These are phyloP conservation scores for Eurytoma californica DNA, from an alignment of 2,888 invertebrate genomes.

Conservation along the genomic window DNA sequence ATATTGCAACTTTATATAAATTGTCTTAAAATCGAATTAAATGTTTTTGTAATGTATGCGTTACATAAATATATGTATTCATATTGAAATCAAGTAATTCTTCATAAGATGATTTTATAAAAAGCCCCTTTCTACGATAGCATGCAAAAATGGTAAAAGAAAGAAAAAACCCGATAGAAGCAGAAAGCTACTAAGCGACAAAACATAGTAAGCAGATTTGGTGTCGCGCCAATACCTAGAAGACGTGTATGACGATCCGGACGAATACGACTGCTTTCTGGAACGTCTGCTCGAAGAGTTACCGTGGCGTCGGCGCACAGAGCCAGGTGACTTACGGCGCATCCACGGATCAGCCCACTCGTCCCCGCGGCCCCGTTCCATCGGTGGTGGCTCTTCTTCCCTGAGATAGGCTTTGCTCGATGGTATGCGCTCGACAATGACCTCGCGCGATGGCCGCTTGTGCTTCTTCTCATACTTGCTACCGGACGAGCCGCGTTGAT, in stretches of 20 bases:
- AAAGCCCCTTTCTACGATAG: too few relatives aligned
- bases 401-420: conserved; percentile 72
- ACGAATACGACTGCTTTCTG: conserved; percentile 82
- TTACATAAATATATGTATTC: too few relatives aligned
- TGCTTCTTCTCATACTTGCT: conserved; percentile 74
- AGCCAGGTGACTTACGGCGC: conserved; percentile 81
- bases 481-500: conserved; percentile 52
- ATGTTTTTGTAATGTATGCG: too few relatives aligned
- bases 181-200: neutral
- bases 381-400: conserved; percentile 69
- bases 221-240: conserved; percentile 74
- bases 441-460: conserved; percentile 82
- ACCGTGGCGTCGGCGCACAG: conserved; percentile 65
- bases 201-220: neutral
- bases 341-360: conserved; percentile 99
- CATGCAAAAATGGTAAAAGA: neutral
- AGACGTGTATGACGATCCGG: conserved; percentile 82
- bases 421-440: conserved; percentile 84
- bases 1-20: too few relatives aligned
- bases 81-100: too few relatives aligned
- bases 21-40: too few relatives aligned
- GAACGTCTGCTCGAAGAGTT: conserved; percentile 70
- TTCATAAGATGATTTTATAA: too few relatives aligned
- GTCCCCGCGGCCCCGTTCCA: conserved; percentile 80
- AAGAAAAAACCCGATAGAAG: neutral